Base-by-base conservation (phyloP, 1,140 invertebrate species). In the Akabosia matsudoensis region DNA sequence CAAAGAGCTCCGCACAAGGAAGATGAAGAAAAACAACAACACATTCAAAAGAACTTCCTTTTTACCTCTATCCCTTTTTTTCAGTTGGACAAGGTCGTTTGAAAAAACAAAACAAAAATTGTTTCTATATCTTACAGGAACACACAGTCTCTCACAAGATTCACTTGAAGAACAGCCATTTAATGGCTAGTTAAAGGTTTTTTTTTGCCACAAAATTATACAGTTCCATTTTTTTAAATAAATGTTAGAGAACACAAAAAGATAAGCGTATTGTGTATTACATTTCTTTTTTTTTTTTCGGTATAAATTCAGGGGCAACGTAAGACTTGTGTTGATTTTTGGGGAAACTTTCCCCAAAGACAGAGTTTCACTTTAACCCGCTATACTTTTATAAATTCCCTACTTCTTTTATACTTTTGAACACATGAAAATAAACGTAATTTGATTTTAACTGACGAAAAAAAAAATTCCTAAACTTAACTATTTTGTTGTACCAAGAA, bases 61-160 rank as follows among this genome's bases (percentile, higher is more conserved):
- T 61, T 61, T 67, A 13, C n/a, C 13, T 56, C 13, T 56, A 4
- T 24, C 24, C 54, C n/a, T 56, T 24, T 22, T 56, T 24, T 22
- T 56, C 24, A 22, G 54, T n/a, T 7, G 61, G 61, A 67, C 61
- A 67, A 67, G 61, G 61, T 67, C 61, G 61, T 67, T 67, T 31
- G 54, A 24, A 56, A 56, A 56, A n/a, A n/a, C n/a, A n/a, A n/a
- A n/a, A n/a, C n/a, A n/a, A n/a, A n/a, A n/a, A n/a, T n/a, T n/a
- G n/a, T 56, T 22, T 56, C 10, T 56, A 7, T 45, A 7, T 10
- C 37, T 45, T 18, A 45, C 37, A 45, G 18, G 18, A 45, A 45
- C 37, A 45, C 7, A 10, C 37, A 45, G 37, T 45, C 18, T 45
- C 7, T 45, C 37, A 45, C 37, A 56, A 56, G 54, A 10, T 56